A percentile compares a stretch with the other conserved stretches of the same genome.
These are phyloP conservation scores for Brachylomia viminalis DNA, from an alignment of 2,888 invertebrate genomes.

Conservation along the genomic window DNA sequence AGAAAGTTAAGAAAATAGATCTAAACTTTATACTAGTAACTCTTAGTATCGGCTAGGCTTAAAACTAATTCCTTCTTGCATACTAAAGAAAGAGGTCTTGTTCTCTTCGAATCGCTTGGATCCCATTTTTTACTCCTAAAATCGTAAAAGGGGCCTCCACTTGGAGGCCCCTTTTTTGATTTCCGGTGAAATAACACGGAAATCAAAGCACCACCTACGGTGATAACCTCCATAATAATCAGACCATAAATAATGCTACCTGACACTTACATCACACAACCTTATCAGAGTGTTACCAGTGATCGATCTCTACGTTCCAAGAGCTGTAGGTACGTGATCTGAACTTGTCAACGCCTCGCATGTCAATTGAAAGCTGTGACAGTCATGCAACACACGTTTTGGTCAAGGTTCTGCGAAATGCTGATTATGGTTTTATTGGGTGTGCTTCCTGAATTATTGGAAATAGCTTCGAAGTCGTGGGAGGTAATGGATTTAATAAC, in stretches of 20 bases:
- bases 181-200: conserved; percentile 47
- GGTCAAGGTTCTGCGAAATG: conserved; percentile 37
- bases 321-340: conserved; percentile 24
- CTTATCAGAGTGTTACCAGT: conserved; percentile 48
- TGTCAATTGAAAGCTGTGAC: conserved; percentile 33
- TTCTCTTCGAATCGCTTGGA: background rate
- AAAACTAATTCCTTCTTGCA: background rate
- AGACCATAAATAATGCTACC: conserved; percentile 23
- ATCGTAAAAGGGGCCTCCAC: background rate
- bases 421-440: conserved; percentile 38
- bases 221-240: conserved; percentile 26
- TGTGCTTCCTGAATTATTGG: conserved; percentile 20
- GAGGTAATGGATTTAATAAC: background rate
- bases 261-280: conserved; percentile 49
- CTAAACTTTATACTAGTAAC: background rate
- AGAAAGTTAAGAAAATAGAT: background rate
- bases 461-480: background rate
- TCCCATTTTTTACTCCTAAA: background rate
- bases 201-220: conserved; percentile 12
- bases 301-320: conserved; percentile 41
- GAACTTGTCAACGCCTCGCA: conserved; percentile 47
- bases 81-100: background rate
- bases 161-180: too few relatives aligned
- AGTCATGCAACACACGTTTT: conserved; percentile 23
- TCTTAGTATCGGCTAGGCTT: background rate